Conservation (phyloP, 1,140 invertebrate species). For the Galendromus occidentalis region DNA sequence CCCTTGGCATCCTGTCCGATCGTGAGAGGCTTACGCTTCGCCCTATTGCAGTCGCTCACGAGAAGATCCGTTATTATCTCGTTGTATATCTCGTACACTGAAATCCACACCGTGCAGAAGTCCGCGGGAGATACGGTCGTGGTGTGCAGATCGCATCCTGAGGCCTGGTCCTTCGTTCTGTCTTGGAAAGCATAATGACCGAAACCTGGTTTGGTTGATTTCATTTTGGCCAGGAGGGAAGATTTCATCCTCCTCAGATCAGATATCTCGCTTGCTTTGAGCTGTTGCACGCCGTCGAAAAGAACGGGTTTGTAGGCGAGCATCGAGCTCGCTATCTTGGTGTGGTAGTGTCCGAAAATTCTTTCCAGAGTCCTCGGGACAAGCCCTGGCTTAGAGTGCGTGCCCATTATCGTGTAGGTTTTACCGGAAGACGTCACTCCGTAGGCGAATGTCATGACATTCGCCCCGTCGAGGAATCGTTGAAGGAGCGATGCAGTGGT, state of each 20-base stretch:
- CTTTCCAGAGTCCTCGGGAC: neutral
- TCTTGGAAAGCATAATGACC: neutral
- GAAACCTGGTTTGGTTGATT: neutral
- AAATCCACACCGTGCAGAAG: constrained; percentile 25
- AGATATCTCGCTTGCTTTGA: neutral
- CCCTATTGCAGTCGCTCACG: constrained; percentile 20
- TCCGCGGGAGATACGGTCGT: neutral
- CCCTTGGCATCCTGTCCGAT: constrained; percentile 13
- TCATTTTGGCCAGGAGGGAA: neutral
- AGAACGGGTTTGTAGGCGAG: neutral
- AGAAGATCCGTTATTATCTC: constrained; percentile 31
- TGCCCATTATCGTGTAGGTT: constrained; percentile 24
- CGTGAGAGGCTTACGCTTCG: constrained; percentile 17
- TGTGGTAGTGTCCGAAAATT: neutral
- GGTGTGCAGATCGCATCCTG: neutral
- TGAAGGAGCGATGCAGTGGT: neutral
- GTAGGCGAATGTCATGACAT: constrained; percentile 20
- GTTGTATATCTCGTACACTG: constrained; percentile 32
- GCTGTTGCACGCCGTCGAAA: neutral
- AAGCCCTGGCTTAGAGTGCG: neutral
- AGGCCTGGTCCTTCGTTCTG: neutral
- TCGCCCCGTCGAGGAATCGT: neutral
- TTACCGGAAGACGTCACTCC: constrained; percentile 33
- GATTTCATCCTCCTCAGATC: neutral
- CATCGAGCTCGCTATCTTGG: neutral